Evolutionary conservation across 2,797 vertebrate genomes (phyloP).

Genomic region (Mus caroli): DNA sequence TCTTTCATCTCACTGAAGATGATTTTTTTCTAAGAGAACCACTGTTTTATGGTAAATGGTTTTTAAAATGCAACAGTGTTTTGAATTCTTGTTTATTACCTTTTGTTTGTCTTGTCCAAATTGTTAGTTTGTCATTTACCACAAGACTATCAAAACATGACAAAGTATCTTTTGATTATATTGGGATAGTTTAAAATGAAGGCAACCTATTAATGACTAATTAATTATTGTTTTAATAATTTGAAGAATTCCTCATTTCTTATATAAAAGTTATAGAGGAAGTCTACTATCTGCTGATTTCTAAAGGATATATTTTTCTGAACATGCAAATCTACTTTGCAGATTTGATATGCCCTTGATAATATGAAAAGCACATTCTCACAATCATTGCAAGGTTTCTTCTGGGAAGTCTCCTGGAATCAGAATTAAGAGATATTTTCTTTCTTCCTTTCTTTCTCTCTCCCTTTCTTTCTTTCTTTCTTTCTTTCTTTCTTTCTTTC

Average conservation of each 20-base stretch:
- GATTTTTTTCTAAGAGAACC: background rate
- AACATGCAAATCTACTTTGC: background rate
- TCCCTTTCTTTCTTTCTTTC: too few relatives aligned
- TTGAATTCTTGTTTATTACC: background rate
- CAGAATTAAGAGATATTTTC: background rate
- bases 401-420: background rate
- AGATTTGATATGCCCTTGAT: background rate
- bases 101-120: background rate
- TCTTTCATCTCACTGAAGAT: background rate
- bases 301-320: background rate
- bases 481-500: too few relatives aligned
- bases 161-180: background rate
- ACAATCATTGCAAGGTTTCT: background rate
- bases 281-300: background rate
- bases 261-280: background rate
- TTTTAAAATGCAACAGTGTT: background rate
- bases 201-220: background rate
- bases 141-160: background rate
- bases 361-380: background rate
- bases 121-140: background rate
- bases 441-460: too few relatives aligned
- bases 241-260: background rate
- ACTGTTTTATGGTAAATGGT: too few relatives aligned
- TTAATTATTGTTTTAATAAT: background rate
- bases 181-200: background rate